A percentile compares a stretch with the other conserved stretches of the same genome.
Evolutionary conservation across 1,140 invertebrate species (phyloP).

Genomic region (Holotrichia oblita): DNA sequence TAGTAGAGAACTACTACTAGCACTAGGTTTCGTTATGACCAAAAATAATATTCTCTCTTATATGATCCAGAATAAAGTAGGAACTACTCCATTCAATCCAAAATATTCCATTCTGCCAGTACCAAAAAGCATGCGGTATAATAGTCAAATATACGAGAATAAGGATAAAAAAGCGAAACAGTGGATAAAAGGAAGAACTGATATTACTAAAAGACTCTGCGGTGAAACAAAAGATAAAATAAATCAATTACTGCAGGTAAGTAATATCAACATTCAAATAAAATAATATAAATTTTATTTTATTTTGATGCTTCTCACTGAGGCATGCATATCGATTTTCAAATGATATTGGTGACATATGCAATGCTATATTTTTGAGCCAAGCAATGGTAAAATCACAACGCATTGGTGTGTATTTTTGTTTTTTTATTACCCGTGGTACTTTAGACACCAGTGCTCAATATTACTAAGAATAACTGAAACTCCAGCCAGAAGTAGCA

Average conservation of each 20-base stretch:
- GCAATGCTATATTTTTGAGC: too few species aligned
- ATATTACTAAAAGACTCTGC: conserved; percentile 34
- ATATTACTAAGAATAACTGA: too few species aligned
- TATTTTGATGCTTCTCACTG: too few species aligned
- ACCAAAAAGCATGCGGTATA: neutral
- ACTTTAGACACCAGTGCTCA: too few species aligned
- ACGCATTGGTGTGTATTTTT: too few species aligned
- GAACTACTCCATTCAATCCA: conserved; percentile 40
- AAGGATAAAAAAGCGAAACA: conserved; percentile 37
- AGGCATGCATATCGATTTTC: too few species aligned
- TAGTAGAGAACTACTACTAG: conserved; percentile 47
- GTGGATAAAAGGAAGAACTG: conserved; percentile 44
- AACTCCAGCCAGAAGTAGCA: too few species aligned
- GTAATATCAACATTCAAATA: neutral
- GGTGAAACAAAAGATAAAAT: conserved; percentile 37
- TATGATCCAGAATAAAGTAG: conserved; percentile 27
- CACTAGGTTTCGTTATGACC: conserved; percentile 41
- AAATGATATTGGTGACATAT: too few species aligned
- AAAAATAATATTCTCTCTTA: conserved; percentile 11
- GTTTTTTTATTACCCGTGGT: too few species aligned
- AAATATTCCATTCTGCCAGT: neutral
- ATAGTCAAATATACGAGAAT: conserved; percentile 37
- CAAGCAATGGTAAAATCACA: too few species aligned
- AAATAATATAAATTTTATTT: neutral
- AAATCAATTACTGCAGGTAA: conserved; percentile 41